Percentiles rank a stretch among this genome's conserved stretches.
Conservation (phyloP, 2,888 invertebrate genomes). For the Nymphalis urticae region DNA sequence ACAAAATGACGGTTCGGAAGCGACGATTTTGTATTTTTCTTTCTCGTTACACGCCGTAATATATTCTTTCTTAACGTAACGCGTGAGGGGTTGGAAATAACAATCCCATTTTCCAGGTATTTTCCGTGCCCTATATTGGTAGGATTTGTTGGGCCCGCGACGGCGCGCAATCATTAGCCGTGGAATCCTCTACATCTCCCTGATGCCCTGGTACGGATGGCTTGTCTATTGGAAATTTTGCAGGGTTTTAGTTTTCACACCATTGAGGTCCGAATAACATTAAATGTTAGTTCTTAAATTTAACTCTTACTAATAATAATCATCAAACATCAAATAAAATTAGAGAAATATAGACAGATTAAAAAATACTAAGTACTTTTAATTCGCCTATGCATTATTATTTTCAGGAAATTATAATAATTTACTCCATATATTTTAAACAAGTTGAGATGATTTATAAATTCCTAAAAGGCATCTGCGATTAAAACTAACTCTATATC, state of each 20-base stretch:
- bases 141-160: conserved; percentile 67
- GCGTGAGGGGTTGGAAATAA: conserved; percentile 52
- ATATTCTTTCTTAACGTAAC: conserved; percentile 45
- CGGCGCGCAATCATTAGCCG: conserved; percentile 68
- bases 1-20: conserved; percentile 37
- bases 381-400: not conserved
- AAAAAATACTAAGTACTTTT: not conserved
- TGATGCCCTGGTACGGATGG: conserved; percentile 57
- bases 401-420: too few species aligned
- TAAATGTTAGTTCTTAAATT: too few species aligned
- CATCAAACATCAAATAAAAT: too few species aligned
- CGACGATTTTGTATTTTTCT: conserved; percentile 42
- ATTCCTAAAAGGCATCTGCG: too few species aligned
- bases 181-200: conserved; percentile 64
- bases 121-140: conserved; percentile 76
- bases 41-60: conserved; percentile 50
- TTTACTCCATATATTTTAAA: too few species aligned
- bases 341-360: not conserved
- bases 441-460: too few species aligned
- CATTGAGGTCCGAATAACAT: not conserved
- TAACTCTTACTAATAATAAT: too few species aligned
- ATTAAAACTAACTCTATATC: too few species aligned
- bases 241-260: conserved; percentile 51
- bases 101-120: conserved; percentile 77
- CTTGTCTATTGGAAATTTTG: conserved; percentile 71